Percentiles rank a stretch among this genome's conserved stretches.
Evolutionary conservation across 2,888 invertebrate genomes (phyloP).

Genomic region (Agrypnus murinus): DNA sequence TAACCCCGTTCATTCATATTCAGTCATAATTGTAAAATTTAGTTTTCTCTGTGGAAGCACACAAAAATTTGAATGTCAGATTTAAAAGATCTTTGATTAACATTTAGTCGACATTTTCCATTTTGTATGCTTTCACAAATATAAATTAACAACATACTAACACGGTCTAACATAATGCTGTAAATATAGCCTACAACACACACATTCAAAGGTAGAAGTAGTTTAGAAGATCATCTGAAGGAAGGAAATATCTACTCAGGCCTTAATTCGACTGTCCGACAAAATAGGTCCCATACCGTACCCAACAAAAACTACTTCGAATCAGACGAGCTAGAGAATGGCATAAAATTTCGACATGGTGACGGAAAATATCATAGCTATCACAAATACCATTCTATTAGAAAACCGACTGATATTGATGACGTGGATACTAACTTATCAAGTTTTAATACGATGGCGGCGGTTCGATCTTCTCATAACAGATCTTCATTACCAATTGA

Average conservation of each 20-base stretch:
- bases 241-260: conserved; percentile 65
- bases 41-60: conserved; percentile 8
- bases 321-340: conserved; percentile 63
- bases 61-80: conserved; percentile 5
- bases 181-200: conserved; percentile 70
- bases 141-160: conserved; percentile 62
- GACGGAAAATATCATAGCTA: conserved; percentile 66
- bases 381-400: conserved; percentile 63
- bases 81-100: too few relatives aligned
- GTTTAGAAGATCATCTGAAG: conserved; percentile 65
- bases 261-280: conserved; percentile 61
- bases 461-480: conserved; percentile 58
- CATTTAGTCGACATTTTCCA: too few relatives aligned
- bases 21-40: conserved; percentile 48
- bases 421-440: conserved; percentile 62
- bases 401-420: conserved; percentile 58
- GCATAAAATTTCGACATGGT: conserved; percentile 57
- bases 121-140: conserved; percentile 44
- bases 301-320: conserved; percentile 64
- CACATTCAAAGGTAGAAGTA: conserved; percentile 71
- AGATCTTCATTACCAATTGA: conserved; percentile 57
- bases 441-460: conserved; percentile 63
- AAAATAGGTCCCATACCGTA: conserved; percentile 60
- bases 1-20: conserved; percentile 45
- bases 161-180: conserved; percentile 70